Percentiles rank a stretch among this genome's conserved stretches.
phyloP scores from a whole-genome alignment of 1,140 invertebrate species.

The Cotesia glomerata region DNA sequence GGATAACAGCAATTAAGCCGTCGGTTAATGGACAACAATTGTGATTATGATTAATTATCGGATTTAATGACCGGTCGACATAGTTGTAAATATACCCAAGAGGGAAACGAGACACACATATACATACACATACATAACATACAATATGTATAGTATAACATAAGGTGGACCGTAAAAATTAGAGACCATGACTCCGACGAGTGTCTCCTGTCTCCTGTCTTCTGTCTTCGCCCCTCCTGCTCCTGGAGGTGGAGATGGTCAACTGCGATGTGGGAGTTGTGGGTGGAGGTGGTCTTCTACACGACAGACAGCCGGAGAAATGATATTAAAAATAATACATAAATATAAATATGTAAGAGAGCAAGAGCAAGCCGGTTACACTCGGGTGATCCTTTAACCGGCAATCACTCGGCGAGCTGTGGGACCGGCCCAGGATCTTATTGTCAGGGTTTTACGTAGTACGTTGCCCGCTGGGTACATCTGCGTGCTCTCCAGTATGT shows the following conservation, averaged over 20 bases:
- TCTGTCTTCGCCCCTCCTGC: neutral
- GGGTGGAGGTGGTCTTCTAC: neutral
- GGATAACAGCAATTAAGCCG: slow-evolving; percentile 63
- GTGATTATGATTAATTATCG: slow-evolving; percentile 63
- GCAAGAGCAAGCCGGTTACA: slow-evolving; percentile 56
- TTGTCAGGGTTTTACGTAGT: slow-evolving; percentile 29
- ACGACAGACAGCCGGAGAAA: slow-evolving; percentile 24
- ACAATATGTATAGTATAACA: neutral
- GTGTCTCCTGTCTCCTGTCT: slow-evolving; percentile 16
- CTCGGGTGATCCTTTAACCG: slow-evolving; percentile 59
- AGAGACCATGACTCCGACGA: slow-evolving; percentile 57
- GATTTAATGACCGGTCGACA: slow-evolving; percentile 60
- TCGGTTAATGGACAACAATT: slow-evolving; percentile 62
- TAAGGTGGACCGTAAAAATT: slow-evolving; percentile 59
- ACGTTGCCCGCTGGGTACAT: slow-evolving; percentile 18
- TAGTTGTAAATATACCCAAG: slow-evolving; percentile 56
- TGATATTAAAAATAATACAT: neutral
- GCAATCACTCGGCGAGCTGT: slow-evolving; percentile 56
- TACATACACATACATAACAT: too few species aligned
- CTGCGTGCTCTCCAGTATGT: slow-evolving; percentile 15
- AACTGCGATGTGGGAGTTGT: neutral
- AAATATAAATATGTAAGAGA: slow-evolving; percentile 32
- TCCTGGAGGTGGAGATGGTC: neutral
- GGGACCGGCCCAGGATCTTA: slow-evolving; percentile 51
- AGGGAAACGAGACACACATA: slow-evolving; percentile 30